phyloP scores from a whole-genome alignment of 2,888 invertebrate species.

The Spodoptera picta region DNA sequence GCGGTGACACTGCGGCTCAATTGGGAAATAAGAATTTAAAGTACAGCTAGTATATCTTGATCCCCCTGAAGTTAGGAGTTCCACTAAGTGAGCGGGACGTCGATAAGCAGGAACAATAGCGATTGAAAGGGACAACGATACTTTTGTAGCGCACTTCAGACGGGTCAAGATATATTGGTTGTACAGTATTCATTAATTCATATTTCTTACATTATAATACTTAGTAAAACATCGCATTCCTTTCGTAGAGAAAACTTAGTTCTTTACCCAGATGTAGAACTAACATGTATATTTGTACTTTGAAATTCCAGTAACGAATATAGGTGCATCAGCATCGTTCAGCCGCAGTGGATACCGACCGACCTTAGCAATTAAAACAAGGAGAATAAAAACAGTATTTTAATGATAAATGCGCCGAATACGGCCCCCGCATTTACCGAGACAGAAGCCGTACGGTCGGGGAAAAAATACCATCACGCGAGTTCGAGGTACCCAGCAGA shows the following conservation, averaged over 20 bases:
- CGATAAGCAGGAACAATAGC: too few species aligned
- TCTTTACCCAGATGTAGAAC: conserved; percentile 27
- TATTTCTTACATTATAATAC: conserved; percentile 23
- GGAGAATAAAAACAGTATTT: conserved; percentile 59
- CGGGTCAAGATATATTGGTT: too few species aligned
- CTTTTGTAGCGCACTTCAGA: too few species aligned
- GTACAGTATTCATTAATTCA: neutral
- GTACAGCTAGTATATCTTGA: too few species aligned
- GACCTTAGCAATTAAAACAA: conserved; percentile 40
- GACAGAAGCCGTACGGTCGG: conserved; percentile 63
- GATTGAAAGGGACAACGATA: too few species aligned
- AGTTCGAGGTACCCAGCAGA: conserved; percentile 9
- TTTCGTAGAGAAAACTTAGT: conserved; percentile 13
- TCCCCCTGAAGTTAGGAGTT: too few species aligned
- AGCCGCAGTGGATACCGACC: conserved; percentile 30
- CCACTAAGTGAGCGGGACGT: too few species aligned
- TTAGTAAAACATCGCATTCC: conserved; percentile 27
- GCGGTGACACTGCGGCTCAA: conserved; percentile 36
- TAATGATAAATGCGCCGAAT: conserved; percentile 68
- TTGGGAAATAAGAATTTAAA: conserved; percentile 21
- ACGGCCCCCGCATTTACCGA: conserved; percentile 64
- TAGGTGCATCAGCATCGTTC: conserved; percentile 46
- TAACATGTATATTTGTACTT: conserved; percentile 54
- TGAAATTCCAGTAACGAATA: conserved; percentile 27
- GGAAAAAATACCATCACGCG: conserved; percentile 58